These are phyloP conservation scores for Drosophila nigricruria DNA, from an alignment of 2,888 invertebrate genomes.

Conservation along the genomic window DNA sequence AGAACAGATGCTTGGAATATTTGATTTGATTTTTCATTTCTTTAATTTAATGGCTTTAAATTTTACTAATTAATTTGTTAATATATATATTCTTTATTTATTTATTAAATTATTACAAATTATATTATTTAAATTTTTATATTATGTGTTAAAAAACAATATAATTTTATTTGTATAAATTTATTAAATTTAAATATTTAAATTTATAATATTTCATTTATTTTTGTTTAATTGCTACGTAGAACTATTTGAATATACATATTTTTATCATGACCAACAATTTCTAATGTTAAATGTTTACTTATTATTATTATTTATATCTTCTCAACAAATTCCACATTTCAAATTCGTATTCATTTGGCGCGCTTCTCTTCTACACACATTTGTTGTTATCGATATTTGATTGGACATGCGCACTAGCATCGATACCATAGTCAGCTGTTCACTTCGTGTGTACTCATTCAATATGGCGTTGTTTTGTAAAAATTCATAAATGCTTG, in stretches of 20 bases:
- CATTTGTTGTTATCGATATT: slow-evolving; percentile 37
- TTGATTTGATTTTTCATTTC: background rate
- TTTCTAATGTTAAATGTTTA: background rate
- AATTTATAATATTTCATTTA: no score
- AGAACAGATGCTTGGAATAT: background rate
- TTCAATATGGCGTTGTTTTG: slow-evolving; percentile 70
- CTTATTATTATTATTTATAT: background rate
- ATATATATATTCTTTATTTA: no score
- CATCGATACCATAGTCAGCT: slow-evolving; percentile 66
- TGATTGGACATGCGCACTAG: slow-evolving; percentile 51
- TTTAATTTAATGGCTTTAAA: background rate
- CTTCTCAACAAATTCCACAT: background rate
- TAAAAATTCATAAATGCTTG: slow-evolving; percentile 41
- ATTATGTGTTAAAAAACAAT: no score
- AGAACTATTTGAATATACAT: no score
- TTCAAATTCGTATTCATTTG: slow-evolving; percentile 30
- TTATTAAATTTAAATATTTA: no score
- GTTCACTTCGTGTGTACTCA: slow-evolving; percentile 65
- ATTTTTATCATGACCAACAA: no score
- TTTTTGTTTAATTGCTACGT: no score
- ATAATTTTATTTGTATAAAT: no score
- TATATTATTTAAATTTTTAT: no score
- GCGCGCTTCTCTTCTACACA: slow-evolving; percentile 24
- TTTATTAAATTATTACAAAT: no score
- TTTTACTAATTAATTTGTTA: background rate